Evolutionary conservation across 2,113 vertebrate species (phyloP).

Genomic region (Megaceryle torquata): DNA sequence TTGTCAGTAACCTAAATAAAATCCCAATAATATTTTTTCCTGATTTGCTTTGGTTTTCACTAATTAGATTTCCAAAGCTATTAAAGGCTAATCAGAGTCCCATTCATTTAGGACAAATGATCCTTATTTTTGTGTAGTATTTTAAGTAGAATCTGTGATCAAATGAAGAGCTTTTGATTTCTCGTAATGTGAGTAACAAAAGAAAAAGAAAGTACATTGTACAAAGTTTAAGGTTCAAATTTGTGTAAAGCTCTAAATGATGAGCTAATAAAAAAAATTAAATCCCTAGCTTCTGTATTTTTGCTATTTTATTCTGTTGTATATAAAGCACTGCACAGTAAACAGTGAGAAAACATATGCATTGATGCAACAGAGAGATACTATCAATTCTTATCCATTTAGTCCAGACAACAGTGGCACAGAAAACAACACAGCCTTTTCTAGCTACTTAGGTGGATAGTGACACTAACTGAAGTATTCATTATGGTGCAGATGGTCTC

Average conservation of each 20-base stretch:
- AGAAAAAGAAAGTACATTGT: not conserved
- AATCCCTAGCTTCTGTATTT: not conserved
- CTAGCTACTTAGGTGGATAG: not conserved
- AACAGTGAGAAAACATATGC: not conserved
- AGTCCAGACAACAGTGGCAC: not conserved
- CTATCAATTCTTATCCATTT: not conserved
- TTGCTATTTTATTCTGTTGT: not conserved
- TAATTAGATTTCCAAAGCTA: not conserved
- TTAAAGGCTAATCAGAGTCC: not conserved
- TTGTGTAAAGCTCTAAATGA: not conserved
- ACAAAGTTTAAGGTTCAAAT: not conserved
- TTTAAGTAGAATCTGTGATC: not conserved
- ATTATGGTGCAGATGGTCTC: conserved; percentile 14
- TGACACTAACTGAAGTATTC: not conserved
- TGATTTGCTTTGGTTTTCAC: not conserved
- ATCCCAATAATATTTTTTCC: not conserved
- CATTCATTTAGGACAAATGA: not conserved
- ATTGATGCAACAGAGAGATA: not conserved
- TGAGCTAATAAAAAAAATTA: not conserved
- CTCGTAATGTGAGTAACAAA: not conserved
- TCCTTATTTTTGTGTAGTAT: not conserved
- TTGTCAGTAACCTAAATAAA: not conserved
- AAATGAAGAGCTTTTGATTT: not conserved
- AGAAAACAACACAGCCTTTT: not conserved
- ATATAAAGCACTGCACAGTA: not conserved